Percentiles rank a stretch among this genome's conserved stretches.
Evolutionary conservation across 2,113 vertebrate genomes (phyloP).

Genomic region (Cardinalis cardinalis): DNA sequence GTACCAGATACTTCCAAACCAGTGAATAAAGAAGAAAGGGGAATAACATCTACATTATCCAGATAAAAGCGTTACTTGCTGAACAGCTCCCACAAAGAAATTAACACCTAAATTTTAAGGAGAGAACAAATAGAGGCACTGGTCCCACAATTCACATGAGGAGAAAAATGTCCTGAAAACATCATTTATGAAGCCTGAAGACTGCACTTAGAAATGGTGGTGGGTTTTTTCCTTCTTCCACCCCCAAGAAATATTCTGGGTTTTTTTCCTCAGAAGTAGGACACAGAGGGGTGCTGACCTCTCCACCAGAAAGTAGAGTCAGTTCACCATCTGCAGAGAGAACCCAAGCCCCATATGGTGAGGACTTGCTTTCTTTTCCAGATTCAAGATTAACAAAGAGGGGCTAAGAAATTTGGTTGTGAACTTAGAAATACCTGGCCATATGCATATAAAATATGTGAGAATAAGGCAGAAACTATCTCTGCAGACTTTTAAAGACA

Average conservation of each 20-base stretch:
- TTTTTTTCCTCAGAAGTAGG: not conserved
- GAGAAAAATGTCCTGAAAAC: not conserved
- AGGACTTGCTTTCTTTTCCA: not conserved
- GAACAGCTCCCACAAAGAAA: not conserved
- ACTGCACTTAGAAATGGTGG: not conserved
- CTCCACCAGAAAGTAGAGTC: not conserved
- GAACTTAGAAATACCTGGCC: not conserved
- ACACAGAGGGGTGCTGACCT: not conserved
- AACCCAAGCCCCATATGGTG: not conserved
- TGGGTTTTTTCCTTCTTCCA: not conserved
- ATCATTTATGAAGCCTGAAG: not conserved
- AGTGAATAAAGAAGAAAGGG: not conserved
- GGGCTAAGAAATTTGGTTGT: not conserved
- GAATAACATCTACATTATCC: not conserved
- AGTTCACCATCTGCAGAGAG: constrained; percentile 19
- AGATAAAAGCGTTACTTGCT: not conserved
- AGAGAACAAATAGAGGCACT: not conserved
- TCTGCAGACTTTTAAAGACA: not conserved
- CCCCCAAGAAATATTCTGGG: not conserved
- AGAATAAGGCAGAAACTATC: not conserved
- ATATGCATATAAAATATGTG: not conserved
- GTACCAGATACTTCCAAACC: not conserved
- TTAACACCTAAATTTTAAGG: not conserved
- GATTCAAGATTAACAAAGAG: not conserved
- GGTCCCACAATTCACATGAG: not conserved